These are phyloP conservation scores for Pluvialis apricaria DNA, from an alignment of 2,113 vertebrate genomes.

Conservation along the genomic window DNA sequence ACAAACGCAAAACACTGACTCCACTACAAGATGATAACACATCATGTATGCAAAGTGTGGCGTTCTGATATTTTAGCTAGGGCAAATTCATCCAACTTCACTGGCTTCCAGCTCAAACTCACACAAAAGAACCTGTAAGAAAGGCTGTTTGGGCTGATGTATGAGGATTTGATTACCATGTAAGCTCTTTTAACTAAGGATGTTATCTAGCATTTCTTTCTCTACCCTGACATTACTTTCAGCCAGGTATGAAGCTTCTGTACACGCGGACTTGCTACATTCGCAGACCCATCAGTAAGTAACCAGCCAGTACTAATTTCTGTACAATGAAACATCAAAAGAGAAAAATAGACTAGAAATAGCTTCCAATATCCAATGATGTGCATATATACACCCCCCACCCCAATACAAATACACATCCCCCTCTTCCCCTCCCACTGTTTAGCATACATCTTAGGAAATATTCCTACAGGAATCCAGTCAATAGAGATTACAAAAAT, in stretches of 20 bases:
- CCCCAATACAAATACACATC: background rate
- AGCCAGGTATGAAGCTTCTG: background rate
- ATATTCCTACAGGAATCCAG: background rate
- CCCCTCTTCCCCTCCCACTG: background rate
- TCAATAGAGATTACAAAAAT: background rate
- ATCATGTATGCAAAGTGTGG: fast-evolving
- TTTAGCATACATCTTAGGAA: background rate
- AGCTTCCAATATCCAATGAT: background rate
- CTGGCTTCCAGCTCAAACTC: background rate
- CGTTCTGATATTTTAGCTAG: background rate
- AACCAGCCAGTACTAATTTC: background rate
- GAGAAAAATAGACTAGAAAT: background rate
- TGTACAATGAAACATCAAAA: background rate
- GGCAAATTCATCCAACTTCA: background rate
- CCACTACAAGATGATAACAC: background rate
- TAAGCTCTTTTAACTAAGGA: background rate
- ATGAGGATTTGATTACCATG: background rate
- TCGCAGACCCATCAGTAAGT: background rate
- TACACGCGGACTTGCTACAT: background rate
- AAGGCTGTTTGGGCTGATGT: background rate
- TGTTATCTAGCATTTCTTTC: background rate
- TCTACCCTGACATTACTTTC: background rate
- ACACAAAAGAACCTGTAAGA: background rate
- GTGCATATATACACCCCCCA: background rate
- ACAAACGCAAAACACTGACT: background rate